Conservation (phyloP, 2,888 invertebrate genomes). For the Acanthosepion pharaonis region DNA sequence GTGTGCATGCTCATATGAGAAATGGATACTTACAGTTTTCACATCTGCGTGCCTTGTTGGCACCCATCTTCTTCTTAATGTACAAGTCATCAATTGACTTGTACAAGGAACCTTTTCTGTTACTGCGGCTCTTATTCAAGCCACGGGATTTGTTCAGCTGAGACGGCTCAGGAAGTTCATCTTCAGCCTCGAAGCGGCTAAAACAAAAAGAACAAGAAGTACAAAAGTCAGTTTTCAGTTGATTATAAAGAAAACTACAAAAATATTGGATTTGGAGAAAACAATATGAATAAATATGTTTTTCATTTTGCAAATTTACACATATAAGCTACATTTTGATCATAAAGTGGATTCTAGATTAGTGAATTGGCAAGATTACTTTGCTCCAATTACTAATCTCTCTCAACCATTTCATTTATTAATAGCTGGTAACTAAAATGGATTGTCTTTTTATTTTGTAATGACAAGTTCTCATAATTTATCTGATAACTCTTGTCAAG, state of each 20-base stretch:
- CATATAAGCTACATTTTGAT: no score
- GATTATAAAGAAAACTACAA: not conserved
- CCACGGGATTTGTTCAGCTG: not conserved
- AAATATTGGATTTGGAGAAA: not conserved
- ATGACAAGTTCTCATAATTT: no score
- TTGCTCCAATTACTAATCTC: no score
- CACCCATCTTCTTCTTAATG: constrained; percentile 55
- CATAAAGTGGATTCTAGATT: no score
- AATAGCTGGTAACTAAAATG: no score
- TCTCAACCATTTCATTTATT: no score
- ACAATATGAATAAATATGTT: no score
- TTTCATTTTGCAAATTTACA: no score
- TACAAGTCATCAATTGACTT: constrained; percentile 42
- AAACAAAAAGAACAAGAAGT: not conserved
- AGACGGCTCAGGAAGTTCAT: constrained; percentile 12
- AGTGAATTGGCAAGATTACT: no score
- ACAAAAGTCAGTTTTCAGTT: not conserved
- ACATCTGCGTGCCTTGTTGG: constrained; percentile 58
- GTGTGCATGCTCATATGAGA: not conserved
- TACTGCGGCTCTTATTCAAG: constrained; percentile 12
- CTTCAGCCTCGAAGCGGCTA: not conserved
- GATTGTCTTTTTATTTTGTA: no score
- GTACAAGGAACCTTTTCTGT: constrained; percentile 38
- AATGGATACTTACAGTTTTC: constrained; percentile 59
- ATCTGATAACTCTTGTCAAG: no score